Evolutionary conservation across 2,888 invertebrate species (phyloP).

Genomic region (Agrilus mali): DNA sequence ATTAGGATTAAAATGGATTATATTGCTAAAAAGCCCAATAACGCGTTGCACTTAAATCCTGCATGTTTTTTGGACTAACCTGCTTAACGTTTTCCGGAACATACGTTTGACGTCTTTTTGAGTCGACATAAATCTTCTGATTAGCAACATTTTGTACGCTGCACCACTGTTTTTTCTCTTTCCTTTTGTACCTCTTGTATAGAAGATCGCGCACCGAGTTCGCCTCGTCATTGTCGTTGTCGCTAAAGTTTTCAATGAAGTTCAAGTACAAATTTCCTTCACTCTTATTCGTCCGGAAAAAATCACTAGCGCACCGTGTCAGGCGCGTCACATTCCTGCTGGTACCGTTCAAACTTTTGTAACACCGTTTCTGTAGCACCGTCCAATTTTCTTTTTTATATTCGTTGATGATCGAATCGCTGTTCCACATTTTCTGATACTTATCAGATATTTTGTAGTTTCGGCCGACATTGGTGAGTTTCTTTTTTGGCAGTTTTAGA

Average conservation of each 20-base stretch:
- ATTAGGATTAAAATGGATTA: too few relatives aligned
- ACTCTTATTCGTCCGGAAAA: slow-evolving; percentile 13
- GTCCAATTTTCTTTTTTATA: slow-evolving; percentile 1
- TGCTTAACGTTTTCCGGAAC: slow-evolving; percentile 11
- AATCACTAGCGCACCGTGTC: slow-evolving; percentile 6
- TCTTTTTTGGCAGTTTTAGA: not conserved
- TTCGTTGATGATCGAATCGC: slow-evolving; percentile 12
- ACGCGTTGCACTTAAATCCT: not conserved
- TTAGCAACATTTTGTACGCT: too few relatives aligned
- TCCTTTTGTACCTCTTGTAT: too few relatives aligned
- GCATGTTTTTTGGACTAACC: slow-evolving; percentile 8
- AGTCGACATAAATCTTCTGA: too few relatives aligned
- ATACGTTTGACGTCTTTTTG: slow-evolving; percentile 9
- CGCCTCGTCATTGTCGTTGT: slow-evolving; percentile 7
- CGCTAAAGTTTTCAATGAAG: slow-evolving; percentile 21
- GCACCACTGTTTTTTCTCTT: too few relatives aligned
- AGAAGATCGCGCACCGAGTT: slow-evolving; percentile 3
- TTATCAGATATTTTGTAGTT: not conserved
- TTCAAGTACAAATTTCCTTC: slow-evolving; percentile 26
- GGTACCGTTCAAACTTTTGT: slow-evolving; percentile 13
- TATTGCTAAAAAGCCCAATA: too few relatives aligned
- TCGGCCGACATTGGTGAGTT: not conserved
- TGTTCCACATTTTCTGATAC: slow-evolving; percentile 8
- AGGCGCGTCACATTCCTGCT: too few relatives aligned
- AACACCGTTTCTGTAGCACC: slow-evolving; percentile 9